Evolutionary conservation across 2,113 vertebrate species (phyloP).

Genomic region (Chrysemys picta): DNA sequence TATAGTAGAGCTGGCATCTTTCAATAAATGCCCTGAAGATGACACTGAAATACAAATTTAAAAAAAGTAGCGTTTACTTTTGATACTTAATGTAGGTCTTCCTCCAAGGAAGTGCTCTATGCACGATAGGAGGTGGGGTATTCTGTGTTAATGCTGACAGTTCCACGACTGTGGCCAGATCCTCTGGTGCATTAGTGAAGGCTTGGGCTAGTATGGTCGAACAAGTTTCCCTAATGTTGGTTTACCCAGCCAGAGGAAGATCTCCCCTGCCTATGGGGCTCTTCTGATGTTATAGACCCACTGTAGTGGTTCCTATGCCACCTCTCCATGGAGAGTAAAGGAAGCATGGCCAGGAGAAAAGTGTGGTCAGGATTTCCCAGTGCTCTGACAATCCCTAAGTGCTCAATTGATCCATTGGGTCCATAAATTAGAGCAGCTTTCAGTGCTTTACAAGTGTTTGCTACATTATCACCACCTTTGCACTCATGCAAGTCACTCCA

Average conservation of each 20-base stretch:
- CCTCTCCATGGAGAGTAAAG: not conserved
- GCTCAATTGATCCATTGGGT: not conserved
- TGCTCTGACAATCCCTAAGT: not conserved
- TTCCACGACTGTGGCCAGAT: not conserved
- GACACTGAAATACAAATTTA: not conserved
- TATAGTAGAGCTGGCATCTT: not conserved
- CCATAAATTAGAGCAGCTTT: not conserved
- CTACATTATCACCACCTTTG: not conserved
- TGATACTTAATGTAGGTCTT: not conserved
- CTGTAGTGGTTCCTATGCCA: not conserved
- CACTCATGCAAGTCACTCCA: not conserved
- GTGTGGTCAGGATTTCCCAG: not conserved
- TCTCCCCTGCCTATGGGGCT: not conserved
- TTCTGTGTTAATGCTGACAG: not conserved
- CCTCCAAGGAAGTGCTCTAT: not conserved
- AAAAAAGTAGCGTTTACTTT: not conserved
- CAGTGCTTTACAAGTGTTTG: too few species aligned
- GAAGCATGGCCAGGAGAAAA: not conserved
- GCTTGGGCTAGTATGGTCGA: not conserved
- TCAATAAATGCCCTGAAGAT: not conserved
- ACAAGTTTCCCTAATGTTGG: not conserved
- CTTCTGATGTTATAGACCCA: not conserved
- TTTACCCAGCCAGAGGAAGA: not conserved
- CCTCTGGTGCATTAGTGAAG: not conserved
- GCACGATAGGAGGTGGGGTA: not conserved